Base-by-base conservation (phyloP, 1,140 invertebrate species). In the Ooceraea biroi region DNA sequence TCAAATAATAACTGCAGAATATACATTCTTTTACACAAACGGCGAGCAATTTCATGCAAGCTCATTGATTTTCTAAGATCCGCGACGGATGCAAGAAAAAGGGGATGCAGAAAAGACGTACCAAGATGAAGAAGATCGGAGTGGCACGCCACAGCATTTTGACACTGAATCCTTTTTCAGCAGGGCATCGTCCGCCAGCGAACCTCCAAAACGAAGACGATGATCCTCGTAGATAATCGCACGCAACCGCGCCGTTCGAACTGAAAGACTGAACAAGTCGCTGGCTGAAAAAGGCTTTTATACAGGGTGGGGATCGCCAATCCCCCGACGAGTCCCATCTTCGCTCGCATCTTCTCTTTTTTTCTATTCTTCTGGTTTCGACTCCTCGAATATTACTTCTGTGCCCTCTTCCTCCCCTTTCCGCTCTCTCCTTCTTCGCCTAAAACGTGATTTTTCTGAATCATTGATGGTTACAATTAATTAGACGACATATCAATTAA, bases 181-280 rank as follows among this genome's bases (percentile, higher is more conserved):
- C 61, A 85, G 72, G 73, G 5, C 87, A 84, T 88, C 63, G 63
- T 74, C 61, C 73, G 63, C 71, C 50, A 22, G 41, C 36, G 60
- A 10, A 60, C 63, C 48, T 73, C 72, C 60, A 55, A 11, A 30
- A 50, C 48, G 60, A 65, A 19, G 58, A 58, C 63, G 73, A 83
- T 89, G 84, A 89, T 88, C 68, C 65, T 22, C 65, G 65, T 44
- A 44, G 66, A 77, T 78, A 63, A 83, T 80, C 65, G 60, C 73
- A 86, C 87, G 73, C 78, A 80, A 73, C 36, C 68, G 84, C 76
- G 77, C 84, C 78, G 87, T 82, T 80, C 84, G 85, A 88, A 88
- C 87, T 82, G 77, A 84, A 88, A 88, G 86, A 88, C 86, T 88
- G 87, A 88, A 89, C 80, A 89, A 74, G 77, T 77, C 66, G 63